These are phyloP conservation scores for Syngnathus rostellatus DNA, from an alignment of 2,797 vertebrate species.

Conservation along the genomic window DNA sequence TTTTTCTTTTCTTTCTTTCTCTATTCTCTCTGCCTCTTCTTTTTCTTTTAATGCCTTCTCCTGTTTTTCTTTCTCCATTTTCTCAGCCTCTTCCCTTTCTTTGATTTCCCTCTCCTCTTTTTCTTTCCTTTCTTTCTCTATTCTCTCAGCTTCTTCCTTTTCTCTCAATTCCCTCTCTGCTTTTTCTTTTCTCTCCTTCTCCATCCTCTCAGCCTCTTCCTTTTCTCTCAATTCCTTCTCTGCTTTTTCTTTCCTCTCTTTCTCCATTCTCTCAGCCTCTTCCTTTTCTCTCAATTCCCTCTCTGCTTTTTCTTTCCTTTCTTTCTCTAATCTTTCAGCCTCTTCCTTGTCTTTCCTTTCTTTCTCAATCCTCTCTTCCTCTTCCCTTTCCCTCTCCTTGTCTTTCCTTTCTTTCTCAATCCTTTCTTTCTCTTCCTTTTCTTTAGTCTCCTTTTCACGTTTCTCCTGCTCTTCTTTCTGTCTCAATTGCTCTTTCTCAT, in stretches of 20 bases:
- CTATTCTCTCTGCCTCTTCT: slow-evolving; percentile 12
- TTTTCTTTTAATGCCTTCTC: not conserved
- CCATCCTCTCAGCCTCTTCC: slow-evolving; percentile 4
- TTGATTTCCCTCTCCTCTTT: not conserved
- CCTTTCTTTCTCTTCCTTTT: not conserved
- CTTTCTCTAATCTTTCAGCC: not conserved
- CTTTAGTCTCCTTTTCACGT: slow-evolving; percentile 6
- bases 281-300: not conserved
- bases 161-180: slow-evolving; percentile 9
- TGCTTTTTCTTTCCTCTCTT: slow-evolving; percentile 36
- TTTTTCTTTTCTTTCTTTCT: slow-evolving; percentile 8
- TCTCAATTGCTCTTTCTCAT: slow-evolving; percentile 4
- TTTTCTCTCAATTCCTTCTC: slow-evolving; percentile 10
- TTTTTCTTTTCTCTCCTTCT: slow-evolving; percentile 11
- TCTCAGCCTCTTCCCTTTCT: slow-evolving; percentile 1
- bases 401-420: not conserved
- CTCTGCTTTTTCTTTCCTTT: too few relatives aligned
- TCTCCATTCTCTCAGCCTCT: slow-evolving; percentile 11
- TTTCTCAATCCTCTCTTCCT: not conserved
- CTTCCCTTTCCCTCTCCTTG: not conserved
- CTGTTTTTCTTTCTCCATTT: not conserved
- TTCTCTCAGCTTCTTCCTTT: not conserved
- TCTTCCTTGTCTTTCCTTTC: slow-evolving; percentile 11
- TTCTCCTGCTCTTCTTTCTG: slow-evolving; percentile 6
- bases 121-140: not conserved